A percentile compares a stretch with the other conserved stretches of the same genome.
Evolutionary conservation across 1,140 invertebrate species (phyloP).

Genomic region (Teleopsis dalmanni): DNA sequence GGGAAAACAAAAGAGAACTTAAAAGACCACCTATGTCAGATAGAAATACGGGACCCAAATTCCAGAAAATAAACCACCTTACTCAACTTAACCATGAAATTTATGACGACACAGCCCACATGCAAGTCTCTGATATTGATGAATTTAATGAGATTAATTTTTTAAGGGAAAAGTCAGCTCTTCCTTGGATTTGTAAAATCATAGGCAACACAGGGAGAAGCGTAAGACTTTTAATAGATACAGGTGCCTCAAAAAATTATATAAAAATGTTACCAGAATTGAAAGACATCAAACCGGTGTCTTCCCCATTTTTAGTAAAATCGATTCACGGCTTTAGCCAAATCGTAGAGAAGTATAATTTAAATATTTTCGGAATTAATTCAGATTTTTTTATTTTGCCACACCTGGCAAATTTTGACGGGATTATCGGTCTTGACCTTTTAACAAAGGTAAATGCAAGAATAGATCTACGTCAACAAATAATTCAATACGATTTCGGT

Average conservation of each 20-base stretch:
- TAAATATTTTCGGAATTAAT: conserved; percentile 6
- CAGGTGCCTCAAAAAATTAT: conserved; percentile 14
- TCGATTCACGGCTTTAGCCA: conserved; percentile 11
- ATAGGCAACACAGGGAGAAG: conserved; percentile 11
- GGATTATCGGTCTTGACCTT: conserved; percentile 5
- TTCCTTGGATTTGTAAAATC: conserved; percentile 9
- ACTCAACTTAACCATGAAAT: not conserved
- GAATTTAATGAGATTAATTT: conserved; percentile 8
- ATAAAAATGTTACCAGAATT: conserved; percentile 2
- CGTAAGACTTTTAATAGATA: conserved; percentile 17
- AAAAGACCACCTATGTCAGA: conserved; percentile 6
- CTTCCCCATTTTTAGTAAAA: conserved; percentile 10
- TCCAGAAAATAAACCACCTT: not conserved
- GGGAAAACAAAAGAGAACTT: not conserved
- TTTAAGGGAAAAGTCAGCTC: conserved; percentile 16
- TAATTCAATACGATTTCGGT: not conserved
- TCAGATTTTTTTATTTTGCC: not conserved
- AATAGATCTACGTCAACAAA: conserved; percentile 4
- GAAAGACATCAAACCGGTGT: conserved; percentile 7
- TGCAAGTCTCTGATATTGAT: not conserved
- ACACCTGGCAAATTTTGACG: conserved; percentile 4
- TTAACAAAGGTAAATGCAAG: not conserved
- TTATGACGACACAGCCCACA: not conserved
- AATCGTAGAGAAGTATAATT: conserved; percentile 10
- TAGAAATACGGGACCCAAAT: no score